These are phyloP conservation scores for Forbesichthys papilliferus DNA, from an alignment of 2,113 vertebrate species.

Conservation along the genomic window DNA sequence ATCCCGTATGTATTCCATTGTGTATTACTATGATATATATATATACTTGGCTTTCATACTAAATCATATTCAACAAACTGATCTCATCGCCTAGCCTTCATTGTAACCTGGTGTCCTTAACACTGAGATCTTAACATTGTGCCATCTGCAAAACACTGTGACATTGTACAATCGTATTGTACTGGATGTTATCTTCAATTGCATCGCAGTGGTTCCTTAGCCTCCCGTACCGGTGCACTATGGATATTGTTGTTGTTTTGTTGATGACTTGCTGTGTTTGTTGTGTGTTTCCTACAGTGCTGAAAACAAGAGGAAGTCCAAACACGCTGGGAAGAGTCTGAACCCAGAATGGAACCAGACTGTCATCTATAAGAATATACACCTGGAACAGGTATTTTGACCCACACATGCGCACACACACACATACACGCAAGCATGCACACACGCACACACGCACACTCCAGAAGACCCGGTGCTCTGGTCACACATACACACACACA, in stretches of 20 bases:
- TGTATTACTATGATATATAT: slow-evolving; percentile 30
- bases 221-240: neutral
- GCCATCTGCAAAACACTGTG: slow-evolving; percentile 43
- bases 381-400: slow-evolving; percentile 87
- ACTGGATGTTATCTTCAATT: slow-evolving; percentile 16
- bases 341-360: slow-evolving; percentile 99
- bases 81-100: slow-evolving; percentile 30
- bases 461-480: too few species aligned
- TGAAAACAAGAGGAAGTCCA: slow-evolving; percentile 95
- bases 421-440: neutral
- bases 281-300: slow-evolving; percentile 78
- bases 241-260: neutral
- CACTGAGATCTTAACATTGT: slow-evolving; percentile 32
- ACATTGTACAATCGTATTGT: slow-evolving; percentile 27
- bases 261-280: slow-evolving; percentile 31
- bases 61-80: slow-evolving; percentile 24
- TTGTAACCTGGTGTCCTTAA: slow-evolving; percentile 44
- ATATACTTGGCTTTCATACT: slow-evolving; percentile 34
- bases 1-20: slow-evolving; percentile 44
- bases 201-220: slow-evolving; percentile 27
- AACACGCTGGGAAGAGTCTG: slow-evolving; percentile 90
- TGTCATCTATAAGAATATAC: slow-evolving; percentile 99
- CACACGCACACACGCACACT: neutral
- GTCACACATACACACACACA: neutral
- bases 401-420: neutral